Evolutionary conservation across 2,888 invertebrate species (phyloP).

Genomic region (Heterodera filipjevi): DNA sequence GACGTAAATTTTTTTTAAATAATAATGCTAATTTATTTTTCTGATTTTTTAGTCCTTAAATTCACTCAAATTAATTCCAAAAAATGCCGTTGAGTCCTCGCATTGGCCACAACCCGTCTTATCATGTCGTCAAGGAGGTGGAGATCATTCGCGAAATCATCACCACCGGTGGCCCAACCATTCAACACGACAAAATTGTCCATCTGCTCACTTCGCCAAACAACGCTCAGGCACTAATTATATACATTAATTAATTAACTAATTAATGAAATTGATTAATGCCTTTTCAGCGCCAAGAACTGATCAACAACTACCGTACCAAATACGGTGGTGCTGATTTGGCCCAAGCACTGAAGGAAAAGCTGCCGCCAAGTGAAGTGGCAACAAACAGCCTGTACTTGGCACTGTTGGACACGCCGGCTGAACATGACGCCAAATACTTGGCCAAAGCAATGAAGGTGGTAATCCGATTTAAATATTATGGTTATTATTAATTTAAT

Average conservation of each 20-base stretch:
- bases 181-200: background rate
- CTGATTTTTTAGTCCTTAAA: background rate
- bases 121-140: conserved; percentile 2
- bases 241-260: background rate
- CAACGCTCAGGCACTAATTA: background rate
- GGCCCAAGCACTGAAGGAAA: conserved; percentile 6
- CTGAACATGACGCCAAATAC: conserved; percentile 67
- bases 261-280: background rate
- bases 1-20: too few relatives aligned
- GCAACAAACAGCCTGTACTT: conserved; percentile 36
- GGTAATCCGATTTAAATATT: background rate
- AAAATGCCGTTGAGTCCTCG: conserved; percentile 2
- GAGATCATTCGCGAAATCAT: conserved; percentile 4
- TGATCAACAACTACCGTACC: background rate
- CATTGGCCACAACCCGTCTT: conserved; percentile 7
- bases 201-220: conserved; percentile 9
- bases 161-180: background rate
- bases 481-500: background rate
- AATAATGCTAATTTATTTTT: background rate
- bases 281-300: background rate
- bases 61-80: background rate
- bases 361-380: conserved; percentile 14
- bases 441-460: conserved; percentile 65
- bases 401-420: conserved; percentile 63
- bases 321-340: conserved; percentile 9